Evolutionary conservation across 2,888 invertebrate genomes (phyloP).

Genomic region (Girardia tigrina): DNA sequence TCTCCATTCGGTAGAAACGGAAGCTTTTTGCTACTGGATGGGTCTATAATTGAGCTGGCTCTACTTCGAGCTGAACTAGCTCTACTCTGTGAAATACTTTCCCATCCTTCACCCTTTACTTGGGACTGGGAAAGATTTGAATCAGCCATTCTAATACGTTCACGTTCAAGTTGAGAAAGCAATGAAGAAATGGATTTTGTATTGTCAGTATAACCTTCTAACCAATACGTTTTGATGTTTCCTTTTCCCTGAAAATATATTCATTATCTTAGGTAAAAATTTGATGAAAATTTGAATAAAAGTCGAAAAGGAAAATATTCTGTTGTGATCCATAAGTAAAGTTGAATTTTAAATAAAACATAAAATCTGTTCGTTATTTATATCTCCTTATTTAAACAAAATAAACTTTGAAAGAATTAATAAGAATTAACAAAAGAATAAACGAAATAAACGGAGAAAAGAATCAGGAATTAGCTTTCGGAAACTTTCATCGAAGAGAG

Average conservation of each 20-base stretch:
- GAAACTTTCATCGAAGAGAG: too few relatives aligned
- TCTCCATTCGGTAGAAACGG: not conserved
- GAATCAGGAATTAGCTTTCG: too few relatives aligned
- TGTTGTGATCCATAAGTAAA: too few relatives aligned
- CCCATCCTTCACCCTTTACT: not conserved
- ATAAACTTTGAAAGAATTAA: too few relatives aligned
- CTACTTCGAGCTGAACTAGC: slow-evolving; percentile 10
- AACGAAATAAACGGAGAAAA: too few relatives aligned
- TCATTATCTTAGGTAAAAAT: too few relatives aligned
- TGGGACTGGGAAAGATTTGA: not conserved
- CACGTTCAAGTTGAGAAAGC: not conserved
- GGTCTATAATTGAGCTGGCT: not conserved
- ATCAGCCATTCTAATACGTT: not conserved
- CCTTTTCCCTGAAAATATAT: slow-evolving; percentile 43
- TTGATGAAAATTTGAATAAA: too few relatives aligned
- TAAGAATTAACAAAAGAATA: too few relatives aligned
- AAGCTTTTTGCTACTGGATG: not conserved
- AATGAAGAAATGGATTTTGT: not conserved
- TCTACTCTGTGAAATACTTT: slow-evolving; percentile 14
- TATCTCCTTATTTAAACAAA: too few relatives aligned
- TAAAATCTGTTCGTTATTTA: too few relatives aligned
- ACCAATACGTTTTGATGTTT: slow-evolving; percentile 42
- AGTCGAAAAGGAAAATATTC: not conserved
- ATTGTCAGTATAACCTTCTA: slow-evolving; percentile 37
- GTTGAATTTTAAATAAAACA: too few relatives aligned